Percentiles rank a stretch among this genome's conserved stretches.
phyloP scores from a whole-genome alignment of 1,140 invertebrate genomes.

The Brachionus plicatilis region DNA sequence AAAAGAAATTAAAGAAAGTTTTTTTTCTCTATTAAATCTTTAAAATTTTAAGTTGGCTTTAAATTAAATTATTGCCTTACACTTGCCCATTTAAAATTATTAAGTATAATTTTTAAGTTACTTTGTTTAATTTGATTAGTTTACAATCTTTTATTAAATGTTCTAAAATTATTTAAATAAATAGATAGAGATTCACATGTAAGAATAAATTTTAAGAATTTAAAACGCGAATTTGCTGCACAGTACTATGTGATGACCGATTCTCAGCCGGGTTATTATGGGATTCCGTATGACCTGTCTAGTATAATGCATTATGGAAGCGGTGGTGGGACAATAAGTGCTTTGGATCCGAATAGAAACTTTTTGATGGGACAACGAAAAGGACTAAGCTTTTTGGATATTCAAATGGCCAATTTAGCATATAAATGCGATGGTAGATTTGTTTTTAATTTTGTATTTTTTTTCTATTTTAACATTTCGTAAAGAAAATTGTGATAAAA shows the following conservation, averaged over 20 bases:
- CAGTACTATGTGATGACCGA: conserved; percentile 11
- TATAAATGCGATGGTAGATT: conserved; percentile 44
- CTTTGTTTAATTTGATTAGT: not conserved
- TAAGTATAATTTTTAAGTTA: too few relatives aligned
- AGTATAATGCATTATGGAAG: conserved; percentile 45
- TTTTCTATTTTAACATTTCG: not conserved
- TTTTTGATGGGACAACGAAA: conserved; percentile 44
- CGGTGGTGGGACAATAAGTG: conserved; percentile 42
- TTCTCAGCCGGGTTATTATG: conserved; percentile 40
- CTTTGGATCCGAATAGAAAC: conserved; percentile 42
- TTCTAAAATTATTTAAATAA: not conserved
- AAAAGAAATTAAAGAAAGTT: not conserved
- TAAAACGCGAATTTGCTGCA: conserved; percentile 26
- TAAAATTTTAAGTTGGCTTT: too few relatives aligned
- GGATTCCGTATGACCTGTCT: conserved; percentile 43
- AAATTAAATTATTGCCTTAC: too few relatives aligned
- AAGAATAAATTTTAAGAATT: conserved; percentile 46
- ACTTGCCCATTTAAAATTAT: too few relatives aligned
- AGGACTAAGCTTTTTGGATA: conserved; percentile 45
- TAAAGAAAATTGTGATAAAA: not conserved
- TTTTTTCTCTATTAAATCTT: too few relatives aligned
- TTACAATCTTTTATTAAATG: not conserved
- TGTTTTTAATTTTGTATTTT: not conserved
- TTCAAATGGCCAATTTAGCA: conserved; percentile 45
- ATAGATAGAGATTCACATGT: conserved; percentile 49